Evolutionary conservation across 2,888 invertebrate genomes (phyloP), one percentile per base, ranked within the genome.

Genomic region (Dasypolia templi): DNA sequence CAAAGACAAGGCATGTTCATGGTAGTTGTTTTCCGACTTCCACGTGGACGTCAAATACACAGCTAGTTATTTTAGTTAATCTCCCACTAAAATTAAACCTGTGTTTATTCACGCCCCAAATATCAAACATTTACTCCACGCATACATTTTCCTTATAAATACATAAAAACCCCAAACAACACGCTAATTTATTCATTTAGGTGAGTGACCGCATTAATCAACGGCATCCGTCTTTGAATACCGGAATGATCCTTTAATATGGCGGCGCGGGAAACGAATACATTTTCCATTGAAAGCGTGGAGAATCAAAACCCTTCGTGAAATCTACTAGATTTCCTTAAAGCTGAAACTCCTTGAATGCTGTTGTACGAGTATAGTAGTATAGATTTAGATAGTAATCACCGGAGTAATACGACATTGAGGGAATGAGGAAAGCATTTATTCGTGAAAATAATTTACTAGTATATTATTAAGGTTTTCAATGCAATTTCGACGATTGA

Each of bases 241-340:
- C 46, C 70, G 58, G 55, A 86, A 86, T 85, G 78, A 82, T 75
- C 81, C 82, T 83, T 81, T 85, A 89, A 89, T 82, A 83, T 73
- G 58, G 51, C 42, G 71, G 77, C 44, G 69, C 22, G 69, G 71
- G 65, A 55, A 53, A 77, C 76, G 89, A 89, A 90, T 90, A 89
- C 85, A 88, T 90, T 89, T 88, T 67, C 87, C 79, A 88, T 90
- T 85, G 88, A 90, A 84, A 77, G 58, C 76, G 82, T 71, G 70
- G 75, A 82, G 70, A 83, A 86, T 86, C 82, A 83, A 86, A 85
- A 84, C 83, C 86, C 71, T 80, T 81, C 59, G 77, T 75, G 80
- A 84, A 86, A 85, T 84, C 81, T 81, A 82, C 71, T 80, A 88
- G 90, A 88, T 89, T 89, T 85, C 86, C 82, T 86, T 85, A 87